These are phyloP conservation scores for Sminthurides aquaticus DNA, from an alignment of 2,888 invertebrate species.

Conservation along the genomic window DNA sequence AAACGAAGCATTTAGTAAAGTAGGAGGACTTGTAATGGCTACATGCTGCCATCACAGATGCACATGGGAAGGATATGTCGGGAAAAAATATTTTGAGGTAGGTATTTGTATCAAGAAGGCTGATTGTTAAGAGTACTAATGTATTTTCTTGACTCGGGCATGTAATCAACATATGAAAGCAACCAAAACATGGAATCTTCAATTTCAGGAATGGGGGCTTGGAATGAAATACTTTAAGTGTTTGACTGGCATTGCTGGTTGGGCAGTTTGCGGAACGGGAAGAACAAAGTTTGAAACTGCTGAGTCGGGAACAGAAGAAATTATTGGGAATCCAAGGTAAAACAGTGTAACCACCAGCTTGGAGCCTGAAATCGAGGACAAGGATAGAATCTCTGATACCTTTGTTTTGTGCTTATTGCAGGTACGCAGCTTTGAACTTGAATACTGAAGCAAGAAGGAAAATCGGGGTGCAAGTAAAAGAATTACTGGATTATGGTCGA, in stretches of 20 bases:
- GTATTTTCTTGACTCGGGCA: background rate
- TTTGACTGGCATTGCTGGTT: conserved; percentile 73
- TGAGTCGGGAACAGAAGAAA: conserved; percentile 2
- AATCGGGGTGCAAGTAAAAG: conserved; percentile 33
- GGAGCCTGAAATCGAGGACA: background rate
- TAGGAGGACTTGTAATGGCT: conserved; percentile 63
- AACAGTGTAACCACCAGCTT: background rate
- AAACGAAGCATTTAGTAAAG: conserved; percentile 45
- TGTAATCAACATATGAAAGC: no score
- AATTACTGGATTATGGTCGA: conserved; percentile 35
- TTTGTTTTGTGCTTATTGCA: no score
- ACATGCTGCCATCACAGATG: conserved; percentile 88
- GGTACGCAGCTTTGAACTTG: conserved; percentile 24
- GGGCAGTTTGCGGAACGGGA: conserved; percentile 71
- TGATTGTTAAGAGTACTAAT: background rate
- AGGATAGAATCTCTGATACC: no score
- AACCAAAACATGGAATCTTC: conserved; percentile 2
- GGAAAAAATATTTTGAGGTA: conserved; percentile 54
- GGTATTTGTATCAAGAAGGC: no score
- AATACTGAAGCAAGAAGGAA: conserved; percentile 18
- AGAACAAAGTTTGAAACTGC: conserved; percentile 11
- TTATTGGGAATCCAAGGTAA: conserved; percentile 14
- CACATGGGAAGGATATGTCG: conserved; percentile 62
- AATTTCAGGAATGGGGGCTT: conserved; percentile 54
- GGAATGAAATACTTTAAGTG: conserved; percentile 60